Evolutionary conservation across 1,140 invertebrate species (phyloP).

Genomic region (Musca domestica): DNA sequence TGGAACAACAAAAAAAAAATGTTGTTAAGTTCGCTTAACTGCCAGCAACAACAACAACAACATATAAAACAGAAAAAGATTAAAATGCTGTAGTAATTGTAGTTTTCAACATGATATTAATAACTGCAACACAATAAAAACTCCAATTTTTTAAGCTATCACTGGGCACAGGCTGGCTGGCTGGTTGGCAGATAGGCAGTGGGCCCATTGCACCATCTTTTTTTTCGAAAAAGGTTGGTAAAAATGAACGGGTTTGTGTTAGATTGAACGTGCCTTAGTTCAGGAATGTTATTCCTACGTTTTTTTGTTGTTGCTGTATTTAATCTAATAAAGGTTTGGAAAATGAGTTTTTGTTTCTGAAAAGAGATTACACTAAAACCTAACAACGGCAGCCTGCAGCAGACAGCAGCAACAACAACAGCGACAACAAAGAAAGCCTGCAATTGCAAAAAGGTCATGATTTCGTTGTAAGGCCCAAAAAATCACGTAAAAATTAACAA

Average conservation of each 20-base stretch:
- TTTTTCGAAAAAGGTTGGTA: neutral
- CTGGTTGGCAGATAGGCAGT: neutral
- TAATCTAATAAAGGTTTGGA: slow-evolving; percentile 12
- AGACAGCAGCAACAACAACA: neutral
- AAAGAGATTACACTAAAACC: too few species aligned
- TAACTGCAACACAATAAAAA: slow-evolving; percentile 9
- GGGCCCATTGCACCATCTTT: neutral
- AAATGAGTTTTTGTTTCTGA: neutral
- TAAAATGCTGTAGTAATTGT: slow-evolving; percentile 4
- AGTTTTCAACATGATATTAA: slow-evolving; percentile 18
- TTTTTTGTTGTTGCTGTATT: neutral
- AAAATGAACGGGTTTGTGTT: slow-evolving; percentile 8
- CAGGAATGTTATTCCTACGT: neutral
- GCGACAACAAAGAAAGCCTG: neutral
- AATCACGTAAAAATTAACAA: slow-evolving; percentile 21
- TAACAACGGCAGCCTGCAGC: too few species aligned
- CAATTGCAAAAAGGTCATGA: slow-evolving; percentile 15
- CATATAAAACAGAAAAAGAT: neutral
- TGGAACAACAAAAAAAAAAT: neutral
- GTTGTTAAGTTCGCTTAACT: neutral
- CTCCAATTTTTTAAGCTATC: neutral
- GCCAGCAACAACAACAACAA: neutral
- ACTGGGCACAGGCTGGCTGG: too few species aligned
- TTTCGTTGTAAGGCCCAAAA: slow-evolving; percentile 13
- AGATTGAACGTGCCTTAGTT: slow-evolving; percentile 16